Evolutionary conservation across 2,888 invertebrate genomes (phyloP), one percentile per base, ranked within the genome.

Genomic region (Pristionchus arcanus): DNA sequence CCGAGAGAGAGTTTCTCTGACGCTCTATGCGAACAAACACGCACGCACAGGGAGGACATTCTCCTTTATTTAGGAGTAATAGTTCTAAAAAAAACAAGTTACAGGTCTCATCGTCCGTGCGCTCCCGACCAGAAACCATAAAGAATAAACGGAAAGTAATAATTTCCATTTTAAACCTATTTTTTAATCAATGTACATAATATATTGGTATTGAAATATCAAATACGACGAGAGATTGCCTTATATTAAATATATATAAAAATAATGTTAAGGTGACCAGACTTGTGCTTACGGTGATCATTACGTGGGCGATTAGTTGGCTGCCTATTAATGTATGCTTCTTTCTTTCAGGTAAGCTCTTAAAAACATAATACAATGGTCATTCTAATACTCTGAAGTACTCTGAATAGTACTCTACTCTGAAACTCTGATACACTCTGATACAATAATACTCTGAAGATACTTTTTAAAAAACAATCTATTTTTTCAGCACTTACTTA

Each of bases 221-320:
- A 49, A 9, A 49, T 9, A 49, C 13, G 3, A 49, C 42, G 4
- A 9, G 42, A 49, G 42, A 7, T 49, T 11, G 42, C 9, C 9
- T 49, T 49, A 49, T 49, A 11, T 11, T 49, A 13, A 49, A 63
- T 25, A 5, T 31, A 37, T 85, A n/a, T n/a, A n/a, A n/a, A n/a
- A n/a, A n/a, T 21, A 66, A 31, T 31, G 4, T 89, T 84, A 53
- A 91, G 91, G 98, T 98, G 63, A 98, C 98, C 13, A 96, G 97
- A 92, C 97, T 98, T 97, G 98, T 98, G 34, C 97, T 98, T 16
- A 92, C 92, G 66, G 95, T 95, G 5, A 93, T 94, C n/a, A 91
- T 97, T 88, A 97, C 97, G 85, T 98, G 98, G 95, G 98, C 98
- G 34, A 96, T 98, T 74, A 98, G 98, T 96, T 98, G 98, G 98